Conservation (phyloP, 2,113 vertebrate species). For the Furnarius figulus region DNA sequence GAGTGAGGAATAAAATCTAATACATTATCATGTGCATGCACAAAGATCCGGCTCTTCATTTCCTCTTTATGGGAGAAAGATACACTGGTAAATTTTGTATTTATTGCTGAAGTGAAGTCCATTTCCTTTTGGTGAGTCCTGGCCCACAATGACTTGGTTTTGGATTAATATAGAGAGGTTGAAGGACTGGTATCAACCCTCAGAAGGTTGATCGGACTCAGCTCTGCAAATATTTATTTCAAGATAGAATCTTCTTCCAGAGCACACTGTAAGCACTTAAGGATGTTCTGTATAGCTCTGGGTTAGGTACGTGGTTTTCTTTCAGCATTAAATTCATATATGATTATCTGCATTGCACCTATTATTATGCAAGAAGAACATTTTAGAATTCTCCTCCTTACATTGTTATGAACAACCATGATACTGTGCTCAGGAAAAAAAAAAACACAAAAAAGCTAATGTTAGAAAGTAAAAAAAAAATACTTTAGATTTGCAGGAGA, state of each 20-base stretch:
- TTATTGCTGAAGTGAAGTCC: neutral
- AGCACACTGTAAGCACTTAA: neutral
- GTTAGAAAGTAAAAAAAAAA: neutral
- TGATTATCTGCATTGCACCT: neutral
- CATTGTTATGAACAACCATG: neutral
- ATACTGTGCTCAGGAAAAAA: neutral
- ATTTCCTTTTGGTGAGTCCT: neutral
- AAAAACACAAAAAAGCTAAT: too few relatives aligned
- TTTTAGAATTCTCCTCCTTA: neutral
- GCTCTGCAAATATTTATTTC: neutral
- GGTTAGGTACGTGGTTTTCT: neutral
- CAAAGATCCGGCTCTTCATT: fast-evolving
- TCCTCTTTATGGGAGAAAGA: neutral
- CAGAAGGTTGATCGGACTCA: neutral
- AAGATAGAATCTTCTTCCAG: neutral
- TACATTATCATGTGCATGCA: neutral
- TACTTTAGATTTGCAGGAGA: neutral
- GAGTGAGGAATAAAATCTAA: neutral
- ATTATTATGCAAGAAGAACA: neutral
- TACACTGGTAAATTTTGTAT: neutral
- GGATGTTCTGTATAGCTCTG: neutral
- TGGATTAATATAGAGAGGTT: neutral
- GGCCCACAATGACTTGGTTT: neutral
- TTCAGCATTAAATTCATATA: neutral
- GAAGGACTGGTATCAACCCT: neutral